Conservation (phyloP, 2,888 invertebrate species). For the Eupithecia dodoneata region DNA sequence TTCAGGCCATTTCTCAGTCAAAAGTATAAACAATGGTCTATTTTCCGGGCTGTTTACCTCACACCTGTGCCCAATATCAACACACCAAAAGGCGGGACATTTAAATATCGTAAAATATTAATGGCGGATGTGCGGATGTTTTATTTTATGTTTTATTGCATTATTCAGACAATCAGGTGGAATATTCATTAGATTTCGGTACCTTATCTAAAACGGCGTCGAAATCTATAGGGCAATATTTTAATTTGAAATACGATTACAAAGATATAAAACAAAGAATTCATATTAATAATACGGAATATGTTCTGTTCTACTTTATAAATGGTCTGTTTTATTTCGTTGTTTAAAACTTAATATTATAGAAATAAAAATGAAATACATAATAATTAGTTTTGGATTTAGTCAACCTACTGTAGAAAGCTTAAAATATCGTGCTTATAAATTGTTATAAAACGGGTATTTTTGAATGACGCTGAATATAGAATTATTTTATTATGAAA, state of each 20-base stretch:
- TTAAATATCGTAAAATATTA: slow-evolving; percentile 64
- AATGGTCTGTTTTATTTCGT: slow-evolving; percentile 1
- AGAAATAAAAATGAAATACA: neutral
- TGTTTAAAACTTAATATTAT: neutral
- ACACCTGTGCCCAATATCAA: slow-evolving; percentile 29
- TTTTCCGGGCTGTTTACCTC: slow-evolving; percentile 15
- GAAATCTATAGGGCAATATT: slow-evolving; percentile 1
- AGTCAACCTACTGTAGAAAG: neutral
- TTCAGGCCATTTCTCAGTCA: neutral
- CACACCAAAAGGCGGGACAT: slow-evolving; percentile 44
- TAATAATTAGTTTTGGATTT: neutral
- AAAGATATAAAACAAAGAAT: slow-evolving; percentile 9
- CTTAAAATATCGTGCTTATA: neutral
- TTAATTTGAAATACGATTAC: slow-evolving; percentile 10
- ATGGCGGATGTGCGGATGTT: slow-evolving; percentile 65
- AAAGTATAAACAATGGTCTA: slow-evolving; percentile 15
- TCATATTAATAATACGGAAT: neutral
- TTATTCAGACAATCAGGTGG: slow-evolving; percentile 54
- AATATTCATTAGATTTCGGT: slow-evolving; percentile 60
- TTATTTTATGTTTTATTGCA: slow-evolving; percentile 64
- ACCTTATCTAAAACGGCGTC: slow-evolving; percentile 41
- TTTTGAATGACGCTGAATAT: neutral
- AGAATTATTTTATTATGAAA: neutral
- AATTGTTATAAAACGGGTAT: neutral
- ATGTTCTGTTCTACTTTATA: slow-evolving; percentile 8